Conservation (phyloP, 2,113 vertebrate genomes). For the Mirza zaza region DNA sequence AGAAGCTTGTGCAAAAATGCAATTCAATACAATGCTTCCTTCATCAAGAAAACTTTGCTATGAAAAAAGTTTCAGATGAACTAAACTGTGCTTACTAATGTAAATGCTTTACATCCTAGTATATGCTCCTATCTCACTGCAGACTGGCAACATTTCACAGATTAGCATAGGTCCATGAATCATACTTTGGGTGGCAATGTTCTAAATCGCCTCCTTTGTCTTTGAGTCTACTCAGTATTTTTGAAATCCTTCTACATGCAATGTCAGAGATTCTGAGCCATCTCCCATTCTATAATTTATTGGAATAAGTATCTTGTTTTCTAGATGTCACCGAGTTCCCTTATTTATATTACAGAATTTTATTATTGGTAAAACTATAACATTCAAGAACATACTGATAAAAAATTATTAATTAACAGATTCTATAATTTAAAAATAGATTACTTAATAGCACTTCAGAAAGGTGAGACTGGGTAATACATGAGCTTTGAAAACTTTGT, state of each 20-base stretch:
- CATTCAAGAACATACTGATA: not conserved
- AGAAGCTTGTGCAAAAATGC: not conserved
- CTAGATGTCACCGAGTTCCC: not conserved
- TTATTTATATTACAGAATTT: constrained; percentile 33
- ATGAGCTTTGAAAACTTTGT: constrained; percentile 53
- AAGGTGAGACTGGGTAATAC: not conserved
- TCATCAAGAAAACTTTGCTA: constrained; percentile 14
- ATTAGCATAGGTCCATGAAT: not conserved
- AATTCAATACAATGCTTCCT: not conserved
- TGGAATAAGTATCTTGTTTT: constrained; percentile 24
- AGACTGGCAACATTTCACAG: not conserved
- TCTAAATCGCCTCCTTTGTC: not conserved
- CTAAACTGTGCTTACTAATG: not conserved
- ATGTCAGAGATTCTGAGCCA: not conserved
- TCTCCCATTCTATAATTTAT: not conserved
- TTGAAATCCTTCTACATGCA: constrained; percentile 18
- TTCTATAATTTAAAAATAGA: constrained; percentile 55
- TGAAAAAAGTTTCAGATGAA: constrained; percentile 26
- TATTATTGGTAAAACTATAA: constrained; percentile 40
- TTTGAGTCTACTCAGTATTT: constrained; percentile 30
- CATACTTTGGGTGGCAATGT: not conserved
- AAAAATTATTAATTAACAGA: constrained; percentile 42
- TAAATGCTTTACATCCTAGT: not conserved
- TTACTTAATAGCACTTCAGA: constrained; percentile 23
- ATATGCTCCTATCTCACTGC: not conserved